These are phyloP conservation scores for Drosophila mettleri DNA, from an alignment of 2,888 invertebrate genomes.

Conservation along the genomic window DNA sequence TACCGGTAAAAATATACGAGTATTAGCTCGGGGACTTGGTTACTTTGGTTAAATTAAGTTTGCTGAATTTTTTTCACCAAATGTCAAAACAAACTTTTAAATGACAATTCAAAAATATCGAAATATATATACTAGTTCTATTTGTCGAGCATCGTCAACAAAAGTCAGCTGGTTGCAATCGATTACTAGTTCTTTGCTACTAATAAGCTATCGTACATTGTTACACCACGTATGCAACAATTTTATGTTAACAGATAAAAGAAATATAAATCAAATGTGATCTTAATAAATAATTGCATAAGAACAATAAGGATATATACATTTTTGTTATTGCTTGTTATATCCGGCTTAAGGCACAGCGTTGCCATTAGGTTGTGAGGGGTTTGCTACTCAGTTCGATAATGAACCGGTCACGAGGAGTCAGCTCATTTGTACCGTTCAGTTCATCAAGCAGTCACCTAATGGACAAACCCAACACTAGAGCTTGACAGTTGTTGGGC, in stretches of 20 bases:
- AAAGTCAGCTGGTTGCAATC: conserved; percentile 28
- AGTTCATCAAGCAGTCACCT: conserved; percentile 38
- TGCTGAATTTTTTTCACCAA: neutral
- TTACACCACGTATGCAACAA: neutral
- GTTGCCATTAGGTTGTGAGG: conserved; percentile 24
- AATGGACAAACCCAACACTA: conserved; percentile 55
- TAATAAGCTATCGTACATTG: neutral
- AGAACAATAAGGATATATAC: neutral
- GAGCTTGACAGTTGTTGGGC: conserved; percentile 58
- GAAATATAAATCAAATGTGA: neutral
- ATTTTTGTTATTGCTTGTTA: neutral
- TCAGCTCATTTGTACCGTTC: conserved; percentile 30
- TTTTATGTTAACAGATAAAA: neutral
- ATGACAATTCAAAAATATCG: neutral
- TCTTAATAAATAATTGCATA: conserved; percentile 3
- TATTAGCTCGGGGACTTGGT: neutral
- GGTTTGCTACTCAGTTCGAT: conserved; percentile 3
- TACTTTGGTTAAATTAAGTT: neutral
- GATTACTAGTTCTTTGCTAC: conserved; percentile 34
- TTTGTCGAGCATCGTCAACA: conserved; percentile 1
- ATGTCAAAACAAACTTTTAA: neutral
- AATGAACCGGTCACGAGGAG: conserved; percentile 21
- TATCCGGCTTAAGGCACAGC: neutral
- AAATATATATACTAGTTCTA: neutral
- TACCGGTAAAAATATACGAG: neutral